These are phyloP conservation scores for Timema cristinae DNA, from an alignment of 2,888 invertebrate species.

Conservation along the genomic window DNA sequence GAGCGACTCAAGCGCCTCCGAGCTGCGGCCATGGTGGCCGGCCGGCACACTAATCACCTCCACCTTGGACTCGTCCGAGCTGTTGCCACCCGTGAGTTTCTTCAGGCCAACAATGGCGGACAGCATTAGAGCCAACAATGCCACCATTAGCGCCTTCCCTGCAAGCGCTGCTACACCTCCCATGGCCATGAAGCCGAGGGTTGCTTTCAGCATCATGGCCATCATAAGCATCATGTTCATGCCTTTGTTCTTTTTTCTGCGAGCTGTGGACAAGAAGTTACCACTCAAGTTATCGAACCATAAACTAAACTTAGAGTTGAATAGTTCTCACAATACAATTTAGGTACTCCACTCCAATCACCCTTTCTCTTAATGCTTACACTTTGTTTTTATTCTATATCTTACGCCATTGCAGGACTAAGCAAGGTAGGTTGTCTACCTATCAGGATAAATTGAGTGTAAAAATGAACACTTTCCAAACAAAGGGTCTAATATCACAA, in stretches of 20 bases:
- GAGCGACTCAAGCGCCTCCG: too few species aligned
- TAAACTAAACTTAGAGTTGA: too few species aligned
- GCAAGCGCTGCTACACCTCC: constrained; percentile 73
- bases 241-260: neutral
- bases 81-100: constrained; percentile 49
- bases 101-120: constrained; percentile 74
- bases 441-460: too few species aligned
- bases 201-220: neutral
- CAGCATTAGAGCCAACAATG: constrained; percentile 71
- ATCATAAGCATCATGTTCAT: neutral
- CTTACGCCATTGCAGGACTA: too few species aligned
- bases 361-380: too few species aligned
- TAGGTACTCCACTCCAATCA: too few species aligned
- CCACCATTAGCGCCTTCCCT: constrained; percentile 79
- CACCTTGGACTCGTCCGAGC: neutral
- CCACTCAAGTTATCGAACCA: too few species aligned
- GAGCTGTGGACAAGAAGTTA: neutral
- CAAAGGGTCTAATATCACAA: too few species aligned
- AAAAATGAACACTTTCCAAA: too few species aligned
- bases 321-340: too few species aligned
- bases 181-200: constrained; percentile 50
- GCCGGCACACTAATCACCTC: neutral
- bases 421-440: too few species aligned
- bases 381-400: too few species aligned
- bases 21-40: neutral